Base-by-base conservation (phyloP, 2,797 vertebrate species). In the Centropyge bicolor region DNA sequence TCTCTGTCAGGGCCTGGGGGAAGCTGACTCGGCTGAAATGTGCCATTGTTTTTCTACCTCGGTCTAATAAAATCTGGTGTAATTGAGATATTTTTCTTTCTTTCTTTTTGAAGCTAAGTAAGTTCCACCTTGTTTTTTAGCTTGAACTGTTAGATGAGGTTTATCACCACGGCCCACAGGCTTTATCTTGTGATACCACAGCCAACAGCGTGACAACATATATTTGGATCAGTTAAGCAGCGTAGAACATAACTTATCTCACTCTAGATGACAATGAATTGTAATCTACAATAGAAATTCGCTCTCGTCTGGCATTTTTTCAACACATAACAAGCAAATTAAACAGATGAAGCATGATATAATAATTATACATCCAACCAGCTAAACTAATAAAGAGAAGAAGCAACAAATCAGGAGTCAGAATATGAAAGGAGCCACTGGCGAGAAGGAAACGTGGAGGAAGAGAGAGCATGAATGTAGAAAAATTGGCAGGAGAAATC, bases 401-500 rank as follows among this genome's bases (percentile, higher is more conserved):
- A 60, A 61, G 22, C 51, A 49, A 69, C 43, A 57, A 69, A 51
- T 5, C 4, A 9, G 35, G 24, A 14, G 16, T 7, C 36, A 35
- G 7, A 56, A 80, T 49, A 48, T 36, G 38, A 74, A 69, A 65
- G 12, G 36, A 62, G 36, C 35, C 12, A 41, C 8, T 10, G 16
- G 56, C 43, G 17, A 52, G 41, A 3, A 22, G 5, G 55, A 65
- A 74, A 81, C 48, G 46, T 57, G 22, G 38, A 41, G 63, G 68
- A 22, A 49, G 8, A 49, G 54, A 17, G 9, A 65, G 35, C 8
- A 55, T 11, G 55, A 56, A 74, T 49, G 24, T 14, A 40, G 41
- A 78, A 73, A 57, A 68, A 63, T 57, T 79, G 59, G 71, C 43
- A 67, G 59, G 45, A 71, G 38, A 67, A 82, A 80, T 78, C 77